Percentiles rank a stretch among this genome's conserved stretches.
Conservation (phyloP, 1,140 invertebrate genomes). For the Coelopa frigida region DNA sequence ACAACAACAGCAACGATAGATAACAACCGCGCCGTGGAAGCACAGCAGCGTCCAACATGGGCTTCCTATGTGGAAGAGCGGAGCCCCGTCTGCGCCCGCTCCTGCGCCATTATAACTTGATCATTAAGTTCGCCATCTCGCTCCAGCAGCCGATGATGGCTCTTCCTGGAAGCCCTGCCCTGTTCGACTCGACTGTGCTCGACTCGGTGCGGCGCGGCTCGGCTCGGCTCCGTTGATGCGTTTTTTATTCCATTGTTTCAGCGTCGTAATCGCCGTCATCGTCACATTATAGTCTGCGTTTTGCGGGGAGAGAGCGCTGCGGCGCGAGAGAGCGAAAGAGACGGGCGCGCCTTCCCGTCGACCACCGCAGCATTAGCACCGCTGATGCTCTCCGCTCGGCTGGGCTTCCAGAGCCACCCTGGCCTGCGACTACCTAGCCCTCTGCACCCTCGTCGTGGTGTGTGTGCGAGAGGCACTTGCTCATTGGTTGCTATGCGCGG, state of each 20-base stretch:
- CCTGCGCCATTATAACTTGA: conserved; percentile 25
- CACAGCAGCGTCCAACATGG: too few species aligned
- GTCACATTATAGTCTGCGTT: conserved; percentile 31
- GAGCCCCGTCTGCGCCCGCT: too few species aligned
- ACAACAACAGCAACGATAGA: background rate
- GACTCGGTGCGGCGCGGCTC: conserved; percentile 13
- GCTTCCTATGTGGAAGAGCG: too few species aligned
- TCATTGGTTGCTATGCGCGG: conserved; percentile 22
- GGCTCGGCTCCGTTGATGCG: conserved; percentile 1
- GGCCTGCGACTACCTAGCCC: background rate
- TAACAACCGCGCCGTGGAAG: background rate
- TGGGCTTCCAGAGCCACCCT: background rate
- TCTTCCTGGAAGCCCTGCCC: conserved; percentile 10
- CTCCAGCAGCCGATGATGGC: conserved; percentile 8
- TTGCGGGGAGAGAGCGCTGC: background rate
- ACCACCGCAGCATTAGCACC: too few species aligned
- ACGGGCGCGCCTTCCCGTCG: background rate
- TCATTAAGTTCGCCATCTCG: conserved; percentile 9
- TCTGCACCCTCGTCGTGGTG: conserved; percentile 3
- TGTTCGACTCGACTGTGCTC: too few species aligned
- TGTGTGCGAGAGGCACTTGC: background rate
- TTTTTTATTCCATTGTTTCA: conserved; percentile 29
- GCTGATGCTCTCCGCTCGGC: too few species aligned
- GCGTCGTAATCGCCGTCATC: conserved; percentile 41
- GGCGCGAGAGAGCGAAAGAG: background rate